A percentile compares a stretch with the other conserved stretches of the same genome.
Conservation (phyloP, 2,888 invertebrate species). For the Sceliomorpha sp. region DNA sequence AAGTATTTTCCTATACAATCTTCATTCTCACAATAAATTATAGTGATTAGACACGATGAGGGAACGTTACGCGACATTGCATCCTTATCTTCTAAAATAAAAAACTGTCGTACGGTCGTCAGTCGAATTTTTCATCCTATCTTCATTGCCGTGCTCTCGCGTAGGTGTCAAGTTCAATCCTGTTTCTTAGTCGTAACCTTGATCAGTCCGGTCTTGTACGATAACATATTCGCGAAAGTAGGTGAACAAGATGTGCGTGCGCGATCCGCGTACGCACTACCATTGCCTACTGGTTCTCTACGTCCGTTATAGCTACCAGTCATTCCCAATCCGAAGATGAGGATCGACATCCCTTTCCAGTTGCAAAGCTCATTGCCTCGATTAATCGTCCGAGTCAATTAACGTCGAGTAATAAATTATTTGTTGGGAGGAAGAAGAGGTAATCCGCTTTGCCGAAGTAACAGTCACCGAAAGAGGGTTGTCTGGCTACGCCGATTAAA, state of each 20-base stretch:
- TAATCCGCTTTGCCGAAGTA: constrained; percentile 4
- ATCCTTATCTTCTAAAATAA: constrained; percentile 31
- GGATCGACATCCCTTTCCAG: no score
- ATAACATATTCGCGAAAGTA: constrained; percentile 51
- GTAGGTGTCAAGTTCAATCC: constrained; percentile 47
- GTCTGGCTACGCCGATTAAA: constrained; percentile 16
- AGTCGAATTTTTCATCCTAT: constrained; percentile 24
- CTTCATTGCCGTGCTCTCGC: constrained; percentile 21
- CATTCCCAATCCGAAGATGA: constrained; percentile 2
- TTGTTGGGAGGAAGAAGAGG: background rate
- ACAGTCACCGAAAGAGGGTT: no score
- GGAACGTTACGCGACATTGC: constrained; percentile 48
- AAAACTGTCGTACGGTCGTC: constrained; percentile 27
- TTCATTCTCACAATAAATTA: constrained; percentile 62
- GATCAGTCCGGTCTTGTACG: constrained; percentile 46
- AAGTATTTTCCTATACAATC: constrained; percentile 58
- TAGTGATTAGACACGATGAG: constrained; percentile 55
- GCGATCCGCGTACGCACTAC: constrained; percentile 45
- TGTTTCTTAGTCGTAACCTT: constrained; percentile 42
- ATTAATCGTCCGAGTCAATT: constrained; percentile 12
- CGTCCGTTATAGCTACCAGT: constrained; percentile 7
- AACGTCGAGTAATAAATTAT: constrained; percentile 3
- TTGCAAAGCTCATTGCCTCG: no score
- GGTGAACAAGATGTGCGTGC: constrained; percentile 55
- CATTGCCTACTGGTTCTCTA: constrained; percentile 29